phyloP scores from a whole-genome alignment of 2,888 invertebrate species.

The Scelioninae gen. 2 region DNA sequence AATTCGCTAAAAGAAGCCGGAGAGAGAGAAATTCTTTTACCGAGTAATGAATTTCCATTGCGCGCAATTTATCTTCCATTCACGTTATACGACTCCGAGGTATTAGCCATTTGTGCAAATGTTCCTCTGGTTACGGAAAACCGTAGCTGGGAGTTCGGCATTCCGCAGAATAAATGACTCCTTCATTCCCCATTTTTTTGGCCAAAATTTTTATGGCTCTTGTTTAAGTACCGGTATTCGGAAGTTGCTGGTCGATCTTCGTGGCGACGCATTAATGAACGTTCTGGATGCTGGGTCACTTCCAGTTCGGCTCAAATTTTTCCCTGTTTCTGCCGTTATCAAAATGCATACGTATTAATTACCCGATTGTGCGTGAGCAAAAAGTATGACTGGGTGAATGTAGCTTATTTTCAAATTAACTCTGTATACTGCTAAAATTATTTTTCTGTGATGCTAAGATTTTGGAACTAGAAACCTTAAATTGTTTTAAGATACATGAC shows the following conservation, averaged over 20 bases:
- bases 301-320: conserved; percentile 9
- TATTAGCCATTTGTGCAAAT: conserved; percentile 58
- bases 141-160: conserved; percentile 57
- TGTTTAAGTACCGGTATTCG: conserved; percentile 41
- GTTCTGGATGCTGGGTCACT: conserved; percentile 18
- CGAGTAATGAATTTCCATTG: conserved; percentile 61
- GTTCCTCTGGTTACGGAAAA: conserved; percentile 57
- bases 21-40: conserved; percentile 59
- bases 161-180: conserved; percentile 57
- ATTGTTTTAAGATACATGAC: no score
- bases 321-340: conserved; percentile 8
- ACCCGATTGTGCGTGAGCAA: no score
- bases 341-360: no score
- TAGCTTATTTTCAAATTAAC: no score
- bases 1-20: conserved; percentile 58
- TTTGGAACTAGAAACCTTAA: no score
- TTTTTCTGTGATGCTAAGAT: no score
- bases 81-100: conserved; percentile 58
- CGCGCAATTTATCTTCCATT: conserved; percentile 60
- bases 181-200: conserved; percentile 52
- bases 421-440: no score
- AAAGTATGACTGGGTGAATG: no score
- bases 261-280: conserved; percentile 46
- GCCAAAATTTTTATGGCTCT: conserved; percentile 59
- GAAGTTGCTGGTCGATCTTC: conserved; percentile 52